Evolutionary conservation across 2,113 vertebrate genomes (phyloP).

Genomic region (Polypterus senegalus): DNA sequence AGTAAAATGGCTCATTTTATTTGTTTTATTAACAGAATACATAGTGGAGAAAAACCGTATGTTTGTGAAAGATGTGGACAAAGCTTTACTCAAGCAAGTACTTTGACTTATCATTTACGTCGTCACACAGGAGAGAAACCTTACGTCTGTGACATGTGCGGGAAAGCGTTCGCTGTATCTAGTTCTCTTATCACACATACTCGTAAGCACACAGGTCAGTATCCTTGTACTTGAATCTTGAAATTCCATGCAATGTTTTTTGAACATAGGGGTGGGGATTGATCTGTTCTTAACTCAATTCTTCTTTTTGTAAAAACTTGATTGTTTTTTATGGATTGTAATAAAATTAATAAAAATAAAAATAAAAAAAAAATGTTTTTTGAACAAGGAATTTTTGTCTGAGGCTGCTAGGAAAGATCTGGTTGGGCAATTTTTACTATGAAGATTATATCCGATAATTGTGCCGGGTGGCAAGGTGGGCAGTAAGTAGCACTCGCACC

Average conservation of each 20-base stretch:
- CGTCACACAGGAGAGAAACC: slow-evolving; percentile 68
- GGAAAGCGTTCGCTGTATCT: slow-evolving; percentile 65
- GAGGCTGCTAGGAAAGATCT: too few species aligned
- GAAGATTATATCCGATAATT: too few species aligned
- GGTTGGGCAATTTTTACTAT: too few species aligned
- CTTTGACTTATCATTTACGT: slow-evolving; percentile 62
- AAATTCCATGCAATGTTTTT: too few species aligned
- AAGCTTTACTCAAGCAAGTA: slow-evolving; percentile 66
- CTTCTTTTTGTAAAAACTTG: too few species aligned
- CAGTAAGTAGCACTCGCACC: neutral
- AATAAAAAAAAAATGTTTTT: too few species aligned
- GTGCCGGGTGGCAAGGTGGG: neutral
- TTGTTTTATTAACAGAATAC: slow-evolving; percentile 41
- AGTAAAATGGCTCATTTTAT: too few species aligned
- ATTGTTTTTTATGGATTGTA: too few species aligned
- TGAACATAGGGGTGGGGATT: too few species aligned
- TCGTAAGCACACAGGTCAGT: slow-evolving; percentile 61
- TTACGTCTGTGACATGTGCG: slow-evolving; percentile 63
- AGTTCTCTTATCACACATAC: slow-evolving; percentile 71
- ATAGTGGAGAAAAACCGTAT: slow-evolving; percentile 70
- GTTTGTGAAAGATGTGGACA: slow-evolving; percentile 67
- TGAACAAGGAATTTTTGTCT: too few species aligned
- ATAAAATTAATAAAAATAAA: too few species aligned
- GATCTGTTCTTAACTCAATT: too few species aligned
- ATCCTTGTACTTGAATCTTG: neutral